These are phyloP conservation scores for Macrocentrus cingulum DNA, from an alignment of 1,140 invertebrate genomes.

Conservation along the genomic window DNA sequence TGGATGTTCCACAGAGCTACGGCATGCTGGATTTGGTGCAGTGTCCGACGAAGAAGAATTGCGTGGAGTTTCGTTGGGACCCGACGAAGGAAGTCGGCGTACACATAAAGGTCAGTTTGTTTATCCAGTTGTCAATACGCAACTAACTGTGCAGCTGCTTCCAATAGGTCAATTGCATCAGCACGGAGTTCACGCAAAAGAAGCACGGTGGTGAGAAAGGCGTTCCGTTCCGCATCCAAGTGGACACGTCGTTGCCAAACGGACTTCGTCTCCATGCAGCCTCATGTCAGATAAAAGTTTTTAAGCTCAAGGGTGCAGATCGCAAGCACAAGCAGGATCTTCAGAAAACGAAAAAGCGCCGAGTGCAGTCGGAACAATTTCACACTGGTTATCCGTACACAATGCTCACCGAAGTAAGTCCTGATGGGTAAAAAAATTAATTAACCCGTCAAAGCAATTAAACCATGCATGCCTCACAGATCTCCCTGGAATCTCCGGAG, in stretches of 20 bases:
- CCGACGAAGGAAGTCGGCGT: constrained; percentile 94
- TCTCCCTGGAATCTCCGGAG: constrained; percentile 54
- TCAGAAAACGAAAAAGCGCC: constrained; percentile 89
- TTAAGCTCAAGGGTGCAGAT: constrained; percentile 93
- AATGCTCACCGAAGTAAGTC: constrained; percentile 81
- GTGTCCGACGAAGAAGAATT: constrained; percentile 71
- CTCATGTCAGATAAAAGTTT: constrained; percentile 93
- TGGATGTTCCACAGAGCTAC: constrained; percentile 91
- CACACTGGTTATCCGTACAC: constrained; percentile 95
- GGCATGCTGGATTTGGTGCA: constrained; percentile 83
- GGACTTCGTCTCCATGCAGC: constrained; percentile 77
- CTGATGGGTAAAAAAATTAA: background rate
- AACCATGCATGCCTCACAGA: too few species aligned
- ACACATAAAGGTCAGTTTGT: constrained; percentile 76
- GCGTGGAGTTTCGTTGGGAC: constrained; percentile 91
- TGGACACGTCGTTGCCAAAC: constrained; percentile 69
- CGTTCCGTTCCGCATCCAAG: constrained; percentile 93
- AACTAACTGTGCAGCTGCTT: too few species aligned
- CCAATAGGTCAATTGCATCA: constrained; percentile 88
- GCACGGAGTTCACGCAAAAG: constrained; percentile 96
- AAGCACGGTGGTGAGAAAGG: constrained; percentile 98
- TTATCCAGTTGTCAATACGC: background rate
- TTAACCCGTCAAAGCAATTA: background rate
- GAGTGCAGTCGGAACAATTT: constrained; percentile 87
- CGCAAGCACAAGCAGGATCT: constrained; percentile 96